phyloP scores from a whole-genome alignment of 2,888 invertebrate genomes.

The Thymelicus acteon region DNA sequence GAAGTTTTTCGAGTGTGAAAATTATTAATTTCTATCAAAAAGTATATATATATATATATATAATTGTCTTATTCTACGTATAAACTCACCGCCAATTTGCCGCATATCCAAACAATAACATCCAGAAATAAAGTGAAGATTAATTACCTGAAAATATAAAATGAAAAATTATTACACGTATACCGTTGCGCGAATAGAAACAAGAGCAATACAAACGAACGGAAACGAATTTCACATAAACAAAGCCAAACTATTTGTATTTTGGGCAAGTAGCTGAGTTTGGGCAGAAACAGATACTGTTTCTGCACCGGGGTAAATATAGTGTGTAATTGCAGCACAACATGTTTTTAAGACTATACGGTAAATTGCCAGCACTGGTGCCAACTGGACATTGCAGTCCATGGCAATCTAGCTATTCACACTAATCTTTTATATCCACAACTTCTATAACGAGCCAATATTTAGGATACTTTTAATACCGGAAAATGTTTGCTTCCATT shows the following conservation, averaged over 20 bases:
- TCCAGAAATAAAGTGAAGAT: conserved; percentile 77
- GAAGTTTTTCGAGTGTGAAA: no score
- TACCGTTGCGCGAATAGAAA: conserved; percentile 4
- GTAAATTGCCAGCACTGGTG: conserved; percentile 1
- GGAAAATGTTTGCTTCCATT: no score
- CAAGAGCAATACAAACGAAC: conserved; percentile 13
- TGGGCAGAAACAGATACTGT: conserved; percentile 9
- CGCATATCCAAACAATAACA: conserved; percentile 74
- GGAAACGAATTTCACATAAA: conserved; percentile 23
- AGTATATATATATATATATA: no score
- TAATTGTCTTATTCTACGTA: background rate
- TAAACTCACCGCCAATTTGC: conserved; percentile 75
- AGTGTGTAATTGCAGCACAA: background rate
- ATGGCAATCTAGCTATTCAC: background rate
- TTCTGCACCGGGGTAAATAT: conserved; percentile 8
- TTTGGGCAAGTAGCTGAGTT: conserved; percentile 5
- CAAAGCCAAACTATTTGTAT: conserved; percentile 22
- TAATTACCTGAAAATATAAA: conserved; percentile 82
- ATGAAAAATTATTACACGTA: conserved; percentile 63
- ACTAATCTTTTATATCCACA: no score
- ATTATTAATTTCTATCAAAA: no score
- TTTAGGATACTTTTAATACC: no score
- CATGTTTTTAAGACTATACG: background rate
- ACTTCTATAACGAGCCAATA: no score
- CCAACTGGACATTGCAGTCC: background rate